These are phyloP conservation scores for Muscidifurax raptorellus DNA, from an alignment of 1,140 invertebrate species.

Conservation along the genomic window DNA sequence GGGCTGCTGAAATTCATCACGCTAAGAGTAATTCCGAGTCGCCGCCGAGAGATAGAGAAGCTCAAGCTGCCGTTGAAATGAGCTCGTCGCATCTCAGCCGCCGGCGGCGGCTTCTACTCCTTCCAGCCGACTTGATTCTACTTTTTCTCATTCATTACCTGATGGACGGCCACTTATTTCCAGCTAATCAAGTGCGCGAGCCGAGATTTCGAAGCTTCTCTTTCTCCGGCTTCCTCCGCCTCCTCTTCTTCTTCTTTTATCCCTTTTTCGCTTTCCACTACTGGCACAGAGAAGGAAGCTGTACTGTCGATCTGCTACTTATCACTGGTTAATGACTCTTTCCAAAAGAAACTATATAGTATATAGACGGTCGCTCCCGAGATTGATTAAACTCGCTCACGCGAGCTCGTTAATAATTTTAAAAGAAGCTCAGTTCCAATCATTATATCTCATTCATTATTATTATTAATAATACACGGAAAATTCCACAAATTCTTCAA, in stretches of 20 bases:
- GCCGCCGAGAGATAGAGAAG: neutral
- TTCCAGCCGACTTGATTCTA: slow-evolving; percentile 19
- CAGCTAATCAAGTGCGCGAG: slow-evolving; percentile 37
- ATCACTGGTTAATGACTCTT: no score
- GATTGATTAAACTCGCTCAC: no score
- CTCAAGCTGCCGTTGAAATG: slow-evolving; percentile 16
- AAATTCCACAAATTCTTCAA: no score
- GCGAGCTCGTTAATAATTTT: no score
- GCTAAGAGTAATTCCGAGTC: slow-evolving; percentile 40
- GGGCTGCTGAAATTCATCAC: slow-evolving; percentile 48
- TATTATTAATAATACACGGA: no score
- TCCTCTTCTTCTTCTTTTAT: neutral
- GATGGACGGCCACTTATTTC: slow-evolving; percentile 46
- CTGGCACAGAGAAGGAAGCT: no score
- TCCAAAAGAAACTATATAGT: no score
- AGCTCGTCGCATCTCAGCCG: slow-evolving; percentile 23
- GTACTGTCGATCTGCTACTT: no score
- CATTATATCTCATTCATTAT: no score
- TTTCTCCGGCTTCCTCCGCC: neutral
- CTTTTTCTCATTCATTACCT: slow-evolving; percentile 51
- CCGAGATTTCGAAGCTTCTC: slow-evolving; percentile 20
- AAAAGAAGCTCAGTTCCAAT: no score
- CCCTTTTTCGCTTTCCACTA: no score
- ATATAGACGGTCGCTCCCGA: no score
- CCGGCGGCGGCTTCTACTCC: neutral